Evolutionary conservation across 2,888 invertebrate species (phyloP), one percentile per base, ranked within the genome.

Genomic region (Zaprionus bogoriensis): DNA sequence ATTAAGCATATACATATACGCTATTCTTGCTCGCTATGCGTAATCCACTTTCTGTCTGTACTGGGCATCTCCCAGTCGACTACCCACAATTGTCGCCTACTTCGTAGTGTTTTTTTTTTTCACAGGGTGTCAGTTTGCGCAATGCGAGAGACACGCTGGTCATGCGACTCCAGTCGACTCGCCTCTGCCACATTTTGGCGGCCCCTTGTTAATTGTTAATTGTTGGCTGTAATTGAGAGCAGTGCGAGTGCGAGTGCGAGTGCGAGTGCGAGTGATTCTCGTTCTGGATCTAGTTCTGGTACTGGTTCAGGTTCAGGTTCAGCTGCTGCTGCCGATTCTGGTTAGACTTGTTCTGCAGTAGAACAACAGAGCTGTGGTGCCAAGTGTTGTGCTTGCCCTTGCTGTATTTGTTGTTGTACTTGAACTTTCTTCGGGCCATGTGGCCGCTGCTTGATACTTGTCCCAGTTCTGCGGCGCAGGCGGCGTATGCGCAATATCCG

Each of bases 401-500:
- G 27, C 39, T 25, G 39, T 23, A 10, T 12, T 47, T 32, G 46
- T 30, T 36, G 36, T 41, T 41, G 41, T 9, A 41, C 53, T 32
- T 42, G 38, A 60, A 64, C 76, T 83, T 77, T 83, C 80, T 83
- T 83, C 69, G 12, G 61, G 66, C 74, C 46, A 57, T n/a, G n/a
- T n/a, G n/a, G n/a, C n/a, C n/a, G n/a, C n/a, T n/a, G 55, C 32
- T 36, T 14, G 32, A 14, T 17, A 14, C 32, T 61, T 73, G 68
- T 46, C 61, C 71, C 72, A 66, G 38, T 57, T 58, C 20, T 9
- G 14, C n/a, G 23, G 30, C 19, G 41, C 20, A 67, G 25, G 62
- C 52, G 63, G 61, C 82, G 74, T 63, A 83, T 84, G 61, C 85
- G 78, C 78, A 84, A 81, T 52, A n/a, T n/a, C n/a, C n/a, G n/a